Conservation (phyloP, 1,140 invertebrate species). For the Drosophila lini region DNA sequence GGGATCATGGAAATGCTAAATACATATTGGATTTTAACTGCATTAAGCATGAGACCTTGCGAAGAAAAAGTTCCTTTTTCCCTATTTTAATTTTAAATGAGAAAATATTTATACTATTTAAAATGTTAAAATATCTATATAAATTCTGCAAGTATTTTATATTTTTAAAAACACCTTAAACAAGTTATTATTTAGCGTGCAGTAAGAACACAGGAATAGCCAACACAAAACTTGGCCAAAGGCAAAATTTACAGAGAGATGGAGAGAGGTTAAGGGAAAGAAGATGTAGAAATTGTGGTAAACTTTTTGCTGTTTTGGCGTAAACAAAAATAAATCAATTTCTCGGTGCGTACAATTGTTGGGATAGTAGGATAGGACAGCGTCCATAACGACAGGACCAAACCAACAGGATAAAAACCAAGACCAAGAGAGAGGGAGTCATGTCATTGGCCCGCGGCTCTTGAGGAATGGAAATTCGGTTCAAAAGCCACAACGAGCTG, state of each 20-base stretch:
- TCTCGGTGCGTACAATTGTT: conserved; percentile 59
- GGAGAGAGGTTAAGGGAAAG: not conserved
- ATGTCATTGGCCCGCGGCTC: conserved; percentile 59
- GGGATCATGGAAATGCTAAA: not conserved
- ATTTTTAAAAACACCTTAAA: not conserved
- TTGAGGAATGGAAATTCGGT: conserved; percentile 35
- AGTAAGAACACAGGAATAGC: conserved; percentile 18
- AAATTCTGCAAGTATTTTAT: not conserved
- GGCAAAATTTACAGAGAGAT: conserved; percentile 9
- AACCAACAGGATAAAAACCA: conserved; percentile 37
- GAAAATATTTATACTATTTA: not conserved
- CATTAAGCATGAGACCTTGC: no score
- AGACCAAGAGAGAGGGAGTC: conserved; percentile 26
- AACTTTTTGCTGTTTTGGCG: conserved; percentile 63
- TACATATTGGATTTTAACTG: no score
- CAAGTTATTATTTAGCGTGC: conserved; percentile 1
- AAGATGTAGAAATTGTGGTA: conserved; percentile 29
- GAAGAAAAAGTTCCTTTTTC: not conserved
- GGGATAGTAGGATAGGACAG: conserved; percentile 37
- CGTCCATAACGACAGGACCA: conserved; percentile 65
- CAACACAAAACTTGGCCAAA: conserved; percentile 36
- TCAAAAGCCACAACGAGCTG: conserved; percentile 17
- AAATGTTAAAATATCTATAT: not conserved
- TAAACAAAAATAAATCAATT: conserved; percentile 82
- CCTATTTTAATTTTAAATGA: not conserved